Conservation (phyloP, 2,113 vertebrate genomes). For the Oreotrochilus melanogaster region DNA sequence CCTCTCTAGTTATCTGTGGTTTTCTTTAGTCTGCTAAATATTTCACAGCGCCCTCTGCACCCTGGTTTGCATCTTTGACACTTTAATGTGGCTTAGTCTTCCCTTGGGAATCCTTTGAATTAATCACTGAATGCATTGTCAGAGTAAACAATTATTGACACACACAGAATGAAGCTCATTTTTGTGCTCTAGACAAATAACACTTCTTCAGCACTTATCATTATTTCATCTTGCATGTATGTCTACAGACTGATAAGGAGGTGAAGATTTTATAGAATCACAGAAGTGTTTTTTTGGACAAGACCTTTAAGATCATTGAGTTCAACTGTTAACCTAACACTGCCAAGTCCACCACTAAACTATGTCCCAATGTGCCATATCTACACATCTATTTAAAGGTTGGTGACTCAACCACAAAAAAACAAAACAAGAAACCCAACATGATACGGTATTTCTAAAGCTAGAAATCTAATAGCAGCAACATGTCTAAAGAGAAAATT, state of each 20-base stretch:
- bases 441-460: background rate
- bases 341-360: too few species aligned
- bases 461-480: background rate
- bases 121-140: constrained; percentile 8
- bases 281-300: too few species aligned
- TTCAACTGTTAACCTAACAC: too few species aligned
- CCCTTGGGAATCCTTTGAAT: constrained; percentile 29
- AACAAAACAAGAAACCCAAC: background rate
- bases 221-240: background rate
- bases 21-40: constrained; percentile 31
- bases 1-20: background rate
- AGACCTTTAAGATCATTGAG: too few species aligned
- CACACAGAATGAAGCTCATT: background rate
- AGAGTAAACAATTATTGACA: background rate
- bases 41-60: constrained; percentile 6
- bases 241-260: background rate
- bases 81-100: background rate
- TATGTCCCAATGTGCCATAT: too few species aligned
- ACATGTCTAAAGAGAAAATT: background rate
- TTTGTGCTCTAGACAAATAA: background rate
- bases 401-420: too few species aligned
- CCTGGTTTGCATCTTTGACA: background rate
- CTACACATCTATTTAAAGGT: too few species aligned
- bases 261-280: background rate
- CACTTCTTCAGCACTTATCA: background rate